These are phyloP conservation scores for Anoncus sp. DNA, from an alignment of 2,888 invertebrate genomes.

Conservation along the genomic window DNA sequence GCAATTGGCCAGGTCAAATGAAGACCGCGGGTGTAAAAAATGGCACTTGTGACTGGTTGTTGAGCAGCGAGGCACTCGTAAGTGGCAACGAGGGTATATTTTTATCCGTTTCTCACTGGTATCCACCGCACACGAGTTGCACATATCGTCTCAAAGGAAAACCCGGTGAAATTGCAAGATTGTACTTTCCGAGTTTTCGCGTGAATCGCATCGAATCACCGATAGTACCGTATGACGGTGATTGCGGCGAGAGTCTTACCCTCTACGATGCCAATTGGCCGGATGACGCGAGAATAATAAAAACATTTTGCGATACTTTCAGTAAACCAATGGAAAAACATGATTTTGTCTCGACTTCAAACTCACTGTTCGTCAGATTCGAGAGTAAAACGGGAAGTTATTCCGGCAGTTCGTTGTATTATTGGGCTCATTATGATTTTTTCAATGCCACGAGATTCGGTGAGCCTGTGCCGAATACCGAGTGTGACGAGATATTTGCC, in stretches of 20 bases:
- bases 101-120: constrained; percentile 96
- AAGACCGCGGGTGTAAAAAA: constrained; percentile 94
- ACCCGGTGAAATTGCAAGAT: constrained; percentile 93
- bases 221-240: constrained; percentile 93
- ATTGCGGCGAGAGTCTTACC: constrained; percentile 95
- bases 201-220: constrained; percentile 96
- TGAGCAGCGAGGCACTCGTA: constrained; percentile 92
- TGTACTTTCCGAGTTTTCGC: constrained; percentile 96
- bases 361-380: constrained; percentile 94
- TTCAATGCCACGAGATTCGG: constrained; percentile 96
- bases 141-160: constrained; percentile 95
- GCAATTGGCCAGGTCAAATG: constrained; percentile 97
- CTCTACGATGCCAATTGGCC: constrained; percentile 95
- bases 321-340: constrained; percentile 97
- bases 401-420: constrained; percentile 96
- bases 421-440: constrained; percentile 97
- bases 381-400: constrained; percentile 97
- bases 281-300: constrained; percentile 95
- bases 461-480: constrained; percentile 89
- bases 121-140: constrained; percentile 96
- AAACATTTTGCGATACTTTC: constrained; percentile 97
- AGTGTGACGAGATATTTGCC: constrained; percentile 94
- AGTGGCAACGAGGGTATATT: constrained; percentile 95
- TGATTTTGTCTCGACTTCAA: constrained; percentile 95
- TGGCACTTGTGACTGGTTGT: constrained; percentile 94